Conservation (phyloP, 2,113 vertebrate species). For the Oxyruncus cristatus region DNA sequence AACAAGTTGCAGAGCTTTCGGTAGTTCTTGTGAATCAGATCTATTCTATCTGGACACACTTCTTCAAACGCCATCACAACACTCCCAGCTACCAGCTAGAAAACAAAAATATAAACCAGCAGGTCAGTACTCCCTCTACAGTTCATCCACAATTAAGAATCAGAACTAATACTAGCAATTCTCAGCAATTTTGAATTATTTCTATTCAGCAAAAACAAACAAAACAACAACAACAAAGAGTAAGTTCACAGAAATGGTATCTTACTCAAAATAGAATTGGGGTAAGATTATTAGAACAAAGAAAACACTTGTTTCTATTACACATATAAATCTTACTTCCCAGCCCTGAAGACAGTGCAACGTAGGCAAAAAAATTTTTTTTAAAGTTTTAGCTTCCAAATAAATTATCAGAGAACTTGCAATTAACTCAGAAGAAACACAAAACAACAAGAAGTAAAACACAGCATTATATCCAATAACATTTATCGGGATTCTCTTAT, state of each 20-base stretch:
- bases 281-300: neutral
- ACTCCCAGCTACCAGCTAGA: slow-evolving; percentile 93
- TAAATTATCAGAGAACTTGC: slow-evolving; percentile 28
- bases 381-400: slow-evolving; percentile 4
- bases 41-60: slow-evolving; percentile 96
- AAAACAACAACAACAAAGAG: neutral
- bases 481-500: neutral
- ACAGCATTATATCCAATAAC: rapidly evolving
- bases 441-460: neutral
- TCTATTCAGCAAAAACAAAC: neutral
- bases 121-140: slow-evolving; percentile 7
- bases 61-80: slow-evolving; percentile 98
- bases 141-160: neutral
- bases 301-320: slow-evolving; percentile 15
- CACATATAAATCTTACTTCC: slow-evolving; percentile 46
- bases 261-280: neutral
- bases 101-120: slow-evolving; percentile 60
- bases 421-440: slow-evolving; percentile 41
- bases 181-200: neutral
- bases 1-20: slow-evolving; percentile 95
- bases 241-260: neutral
- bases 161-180: neutral
- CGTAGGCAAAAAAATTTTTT: neutral
- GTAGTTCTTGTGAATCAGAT: slow-evolving; percentile 98
- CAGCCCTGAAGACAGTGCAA: neutral